These are phyloP conservation scores for Allobates femoralis DNA, from an alignment of 2,797 vertebrate species.

Conservation along the genomic window DNA sequence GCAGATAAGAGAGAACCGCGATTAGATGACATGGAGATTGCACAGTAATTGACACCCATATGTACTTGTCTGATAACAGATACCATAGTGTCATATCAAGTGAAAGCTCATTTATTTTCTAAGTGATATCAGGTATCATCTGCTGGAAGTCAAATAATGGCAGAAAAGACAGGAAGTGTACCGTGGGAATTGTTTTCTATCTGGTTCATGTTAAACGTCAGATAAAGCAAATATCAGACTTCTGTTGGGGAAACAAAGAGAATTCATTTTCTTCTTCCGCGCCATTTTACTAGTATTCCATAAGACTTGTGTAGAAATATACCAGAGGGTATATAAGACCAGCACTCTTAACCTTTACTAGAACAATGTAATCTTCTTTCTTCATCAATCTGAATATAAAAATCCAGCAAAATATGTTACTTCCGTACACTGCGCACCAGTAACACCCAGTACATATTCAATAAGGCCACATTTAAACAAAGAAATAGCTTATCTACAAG, in stretches of 20 bases:
- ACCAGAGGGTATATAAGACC: conserved; percentile 19
- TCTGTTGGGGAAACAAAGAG: not conserved
- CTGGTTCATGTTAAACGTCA: not conserved
- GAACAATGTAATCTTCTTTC: conserved; percentile 59
- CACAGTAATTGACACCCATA: conserved; percentile 12
- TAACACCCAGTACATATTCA: conserved; percentile 45
- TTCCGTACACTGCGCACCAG: conserved; percentile 26
- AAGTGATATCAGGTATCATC: conserved; percentile 13
- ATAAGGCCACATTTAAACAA: conserved; percentile 1
- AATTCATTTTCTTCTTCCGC: not conserved
- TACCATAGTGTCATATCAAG: conserved; percentile 21
- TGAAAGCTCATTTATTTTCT: conserved; percentile 15
- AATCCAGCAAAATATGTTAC: conserved; percentile 16
- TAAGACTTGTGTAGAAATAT: conserved; percentile 18
- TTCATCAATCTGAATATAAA: conserved; percentile 20
- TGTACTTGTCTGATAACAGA: conserved; percentile 47
- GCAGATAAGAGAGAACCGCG: conserved; percentile 14
- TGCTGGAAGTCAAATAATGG: not conserved
- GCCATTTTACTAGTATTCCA: not conserved
- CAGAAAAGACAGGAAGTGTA: conserved; percentile 6
- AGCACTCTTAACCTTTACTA: conserved; percentile 37
- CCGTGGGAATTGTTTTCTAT: conserved; percentile 40
- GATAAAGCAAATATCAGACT: not conserved
- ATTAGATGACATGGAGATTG: conserved; percentile 35
- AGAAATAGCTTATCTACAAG: conserved; percentile 26